Base-by-base conservation (phyloP, 2,113 vertebrate genomes). In the Myanophis thanlyinensis region DNA sequence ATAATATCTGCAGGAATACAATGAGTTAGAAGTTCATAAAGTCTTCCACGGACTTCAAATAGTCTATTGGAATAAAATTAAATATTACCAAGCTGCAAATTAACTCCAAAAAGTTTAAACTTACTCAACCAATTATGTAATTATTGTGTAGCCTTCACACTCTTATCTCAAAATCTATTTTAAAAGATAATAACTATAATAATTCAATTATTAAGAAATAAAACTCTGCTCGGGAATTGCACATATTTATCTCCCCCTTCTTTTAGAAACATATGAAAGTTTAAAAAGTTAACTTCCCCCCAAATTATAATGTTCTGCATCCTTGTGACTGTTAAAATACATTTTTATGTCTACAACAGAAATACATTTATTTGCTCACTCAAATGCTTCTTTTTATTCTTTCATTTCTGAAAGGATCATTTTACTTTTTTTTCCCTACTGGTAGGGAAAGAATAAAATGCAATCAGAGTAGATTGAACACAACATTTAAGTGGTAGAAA, bases 1-100 rank as follows among this genome's bases (percentile, higher is more conserved):
- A 99, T 99, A 90, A 99, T 97, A 48, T 99, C 99, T 92, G 99
- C 98, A 93, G 99, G 99, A 97, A 99, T 99, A 96, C 99, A 99
- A 95, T 99, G 99, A 88, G 99, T 99, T 93, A 99, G 96, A 89
- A 99, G 98, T 85, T 99, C 99, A 93, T 99, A 99, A 56, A 99
- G 98, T 27, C 99, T 96, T 62, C 98, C 98, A 92, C 99, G 98
- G 54, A 99, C 98, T 96, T 99, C 99, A 95, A 99, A 95, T 95
- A 99, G 97, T 95, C 99, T 99, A 96, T 88, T 93, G 84, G 92
- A 97, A 96, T 52, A 93, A 94, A 93, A 95, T 85, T 56, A 89
- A 92, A 90, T 22, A 85, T 73, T 23, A 94, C 7, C 52, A 30
- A 35, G 22, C 20, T 88, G 9, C 18, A 4, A 18, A 51, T 73